Evolutionary conservation across 2,888 invertebrate genomes (phyloP).

Genomic region (Drosophila gaucha): DNA sequence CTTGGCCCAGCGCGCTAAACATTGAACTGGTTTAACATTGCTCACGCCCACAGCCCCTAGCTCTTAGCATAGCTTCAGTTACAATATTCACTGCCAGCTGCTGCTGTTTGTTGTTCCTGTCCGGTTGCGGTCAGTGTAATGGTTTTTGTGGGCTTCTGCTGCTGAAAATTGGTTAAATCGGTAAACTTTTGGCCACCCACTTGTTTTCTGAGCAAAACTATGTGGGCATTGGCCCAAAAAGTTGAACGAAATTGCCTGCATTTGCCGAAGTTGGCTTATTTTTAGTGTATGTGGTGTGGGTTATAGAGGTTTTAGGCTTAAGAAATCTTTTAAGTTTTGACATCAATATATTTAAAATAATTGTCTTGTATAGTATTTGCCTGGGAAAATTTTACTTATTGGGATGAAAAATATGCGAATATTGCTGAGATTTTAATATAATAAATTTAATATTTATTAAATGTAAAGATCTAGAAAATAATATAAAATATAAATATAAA

Average conservation of each 20-base stretch:
- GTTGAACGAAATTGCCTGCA: slow-evolving; percentile 26
- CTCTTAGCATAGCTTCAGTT: background rate
- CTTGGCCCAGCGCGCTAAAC: slow-evolving; percentile 35
- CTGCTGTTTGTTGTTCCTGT: slow-evolving; percentile 53
- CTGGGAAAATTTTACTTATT: too few relatives aligned
- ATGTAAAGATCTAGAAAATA: too few relatives aligned
- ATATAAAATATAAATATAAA: too few relatives aligned
- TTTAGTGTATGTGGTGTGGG: too few relatives aligned
- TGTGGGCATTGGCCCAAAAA: slow-evolving; percentile 28
- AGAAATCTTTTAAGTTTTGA: too few relatives aligned
- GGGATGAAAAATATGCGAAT: too few relatives aligned
- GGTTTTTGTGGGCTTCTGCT: slow-evolving; percentile 43
- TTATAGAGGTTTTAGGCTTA: background rate
- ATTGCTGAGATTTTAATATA: too few relatives aligned
- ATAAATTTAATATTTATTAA: too few relatives aligned
- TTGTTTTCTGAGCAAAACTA: slow-evolving; percentile 38
- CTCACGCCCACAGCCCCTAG: slow-evolving; percentile 18
- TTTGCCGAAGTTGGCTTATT: slow-evolving; percentile 22
- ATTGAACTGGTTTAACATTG: slow-evolving; percentile 45
- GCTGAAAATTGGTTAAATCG: slow-evolving; percentile 67
- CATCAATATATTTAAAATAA: background rate
- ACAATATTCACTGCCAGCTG: slow-evolving; percentile 3
- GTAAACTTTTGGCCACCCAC: slow-evolving; percentile 54
- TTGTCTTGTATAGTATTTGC: too few relatives aligned
- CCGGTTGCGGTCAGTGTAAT: slow-evolving; percentile 63